These are phyloP conservation scores for Corythornis madagascariensis DNA, from an alignment of 2,113 vertebrate species.

Conservation along the genomic window DNA sequence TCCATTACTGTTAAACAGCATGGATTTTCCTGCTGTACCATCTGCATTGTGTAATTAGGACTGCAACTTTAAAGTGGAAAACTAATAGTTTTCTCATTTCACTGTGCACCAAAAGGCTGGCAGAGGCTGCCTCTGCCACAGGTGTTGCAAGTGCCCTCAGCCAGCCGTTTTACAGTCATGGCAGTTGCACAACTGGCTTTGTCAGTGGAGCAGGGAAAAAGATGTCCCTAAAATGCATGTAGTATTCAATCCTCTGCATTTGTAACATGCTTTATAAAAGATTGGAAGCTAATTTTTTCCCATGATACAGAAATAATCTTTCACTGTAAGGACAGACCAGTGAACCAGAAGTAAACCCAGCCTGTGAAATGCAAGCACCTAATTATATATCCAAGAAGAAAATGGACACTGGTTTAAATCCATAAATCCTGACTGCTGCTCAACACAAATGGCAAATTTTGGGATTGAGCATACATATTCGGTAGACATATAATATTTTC, in stretches of 20 bases:
- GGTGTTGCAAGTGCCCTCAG: constrained; percentile 21
- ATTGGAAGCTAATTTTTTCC: neutral
- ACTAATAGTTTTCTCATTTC: constrained; percentile 42
- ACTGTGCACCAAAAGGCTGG: neutral
- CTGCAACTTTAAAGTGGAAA: constrained; percentile 29
- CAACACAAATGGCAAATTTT: neutral
- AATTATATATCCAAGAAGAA: constrained; percentile 5
- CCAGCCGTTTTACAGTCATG: neutral
- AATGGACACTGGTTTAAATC: neutral
- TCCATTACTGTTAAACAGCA: neutral
- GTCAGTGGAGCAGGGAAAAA: constrained; percentile 31
- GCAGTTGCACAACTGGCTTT: constrained; percentile 3
- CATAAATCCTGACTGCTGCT: neutral
- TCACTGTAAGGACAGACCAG: neutral
- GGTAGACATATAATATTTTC: neutral
- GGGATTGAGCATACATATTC: neutral
- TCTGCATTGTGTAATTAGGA: constrained; percentile 24
- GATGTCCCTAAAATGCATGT: neutral
- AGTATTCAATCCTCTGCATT: neutral
- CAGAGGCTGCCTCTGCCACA: constrained; percentile 24
- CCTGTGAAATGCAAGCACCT: constrained; percentile 14
- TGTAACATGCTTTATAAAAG: neutral
- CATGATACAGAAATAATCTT: neutral
- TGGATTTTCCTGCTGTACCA: neutral
- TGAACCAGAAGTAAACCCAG: constrained; percentile 27